Conservation (phyloP, 2,888 invertebrate genomes). For the Tethea ocularis region DNA sequence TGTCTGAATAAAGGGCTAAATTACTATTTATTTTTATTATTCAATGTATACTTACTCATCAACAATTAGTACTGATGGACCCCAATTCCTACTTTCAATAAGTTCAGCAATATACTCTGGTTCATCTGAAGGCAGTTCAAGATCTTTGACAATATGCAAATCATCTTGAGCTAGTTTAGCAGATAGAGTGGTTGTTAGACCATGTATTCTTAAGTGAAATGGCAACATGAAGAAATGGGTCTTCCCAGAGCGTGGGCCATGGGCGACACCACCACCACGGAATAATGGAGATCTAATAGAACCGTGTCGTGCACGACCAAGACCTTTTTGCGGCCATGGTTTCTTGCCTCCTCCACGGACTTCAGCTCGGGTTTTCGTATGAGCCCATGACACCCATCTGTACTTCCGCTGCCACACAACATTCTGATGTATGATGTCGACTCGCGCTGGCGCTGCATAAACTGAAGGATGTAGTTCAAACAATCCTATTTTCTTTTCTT, state of each 20-base stretch:
- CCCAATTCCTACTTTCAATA: slow-evolving; percentile 95
- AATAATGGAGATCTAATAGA: slow-evolving; percentile 95
- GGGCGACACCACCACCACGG: slow-evolving; percentile 91
- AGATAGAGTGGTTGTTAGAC: slow-evolving; percentile 92
- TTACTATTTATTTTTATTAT: too few species aligned
- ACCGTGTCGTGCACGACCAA: slow-evolving; percentile 95
- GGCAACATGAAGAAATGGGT: slow-evolving; percentile 97
- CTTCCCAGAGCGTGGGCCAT: slow-evolving; percentile 96
- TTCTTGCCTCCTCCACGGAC: slow-evolving; percentile 95
- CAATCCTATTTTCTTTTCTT: slow-evolving; percentile 91
- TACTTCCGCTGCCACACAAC: slow-evolving; percentile 93
- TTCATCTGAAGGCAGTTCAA: slow-evolving; percentile 94
- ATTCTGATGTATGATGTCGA: slow-evolving; percentile 94
- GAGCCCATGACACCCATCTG: slow-evolving; percentile 91
- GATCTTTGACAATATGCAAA: slow-evolving; percentile 93
- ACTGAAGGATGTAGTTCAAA: slow-evolving; percentile 95
- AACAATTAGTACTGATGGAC: slow-evolving; percentile 96
- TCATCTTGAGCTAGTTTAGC: slow-evolving; percentile 98
- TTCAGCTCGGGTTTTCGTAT: slow-evolving; percentile 92
- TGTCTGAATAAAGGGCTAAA: too few species aligned
- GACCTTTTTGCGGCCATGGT: slow-evolving; percentile 98
- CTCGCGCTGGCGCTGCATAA: slow-evolving; percentile 91
- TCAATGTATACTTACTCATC: slow-evolving; percentile 90
- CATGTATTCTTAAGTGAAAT: slow-evolving; percentile 88
- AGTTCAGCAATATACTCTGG: slow-evolving; percentile 90